Evolutionary conservation across 2,888 invertebrate species (phyloP).

Genomic region (Caenorhabditis wallacei): DNA sequence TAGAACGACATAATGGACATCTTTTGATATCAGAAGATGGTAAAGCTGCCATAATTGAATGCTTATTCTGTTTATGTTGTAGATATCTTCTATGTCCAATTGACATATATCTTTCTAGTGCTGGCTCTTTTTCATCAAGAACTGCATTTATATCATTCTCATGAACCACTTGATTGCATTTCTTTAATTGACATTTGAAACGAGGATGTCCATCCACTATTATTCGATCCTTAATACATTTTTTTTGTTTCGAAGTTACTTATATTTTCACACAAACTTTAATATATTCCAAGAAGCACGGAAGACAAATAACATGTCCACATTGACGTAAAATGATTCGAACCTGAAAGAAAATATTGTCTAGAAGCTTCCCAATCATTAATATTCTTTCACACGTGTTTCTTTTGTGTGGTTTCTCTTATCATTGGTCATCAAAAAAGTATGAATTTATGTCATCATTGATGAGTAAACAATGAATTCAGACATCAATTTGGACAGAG

Average conservation of each 20-base stretch:
- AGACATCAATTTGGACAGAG: conserved; percentile 11
- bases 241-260: background rate
- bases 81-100: conserved; percentile 62
- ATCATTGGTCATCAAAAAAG: conserved; percentile 40
- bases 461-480: conserved; percentile 7
- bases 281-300: conserved; percentile 68
- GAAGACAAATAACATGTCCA: conserved; percentile 69
- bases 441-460: conserved; percentile 39
- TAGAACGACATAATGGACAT: conserved; percentile 65
- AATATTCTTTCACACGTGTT: conserved; percentile 18
- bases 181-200: conserved; percentile 64
- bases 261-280: conserved; percentile 50
- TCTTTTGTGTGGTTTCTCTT: conserved; percentile 17
- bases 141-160: conserved; percentile 74
- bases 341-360: conserved; percentile 26
- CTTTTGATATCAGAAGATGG: conserved; percentile 61
- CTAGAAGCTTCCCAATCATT: background rate
- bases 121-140: conserved; percentile 71
- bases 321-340: conserved; percentile 68
- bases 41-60: conserved; percentile 59
- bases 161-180: conserved; percentile 65
- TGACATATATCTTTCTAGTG: conserved; percentile 68
- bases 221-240: conserved; percentile 55
- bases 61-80: conserved; percentile 72
- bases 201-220: conserved; percentile 63